These are phyloP conservation scores for Calameuta pallipes DNA, from an alignment of 2,888 invertebrate genomes.

Conservation along the genomic window DNA sequence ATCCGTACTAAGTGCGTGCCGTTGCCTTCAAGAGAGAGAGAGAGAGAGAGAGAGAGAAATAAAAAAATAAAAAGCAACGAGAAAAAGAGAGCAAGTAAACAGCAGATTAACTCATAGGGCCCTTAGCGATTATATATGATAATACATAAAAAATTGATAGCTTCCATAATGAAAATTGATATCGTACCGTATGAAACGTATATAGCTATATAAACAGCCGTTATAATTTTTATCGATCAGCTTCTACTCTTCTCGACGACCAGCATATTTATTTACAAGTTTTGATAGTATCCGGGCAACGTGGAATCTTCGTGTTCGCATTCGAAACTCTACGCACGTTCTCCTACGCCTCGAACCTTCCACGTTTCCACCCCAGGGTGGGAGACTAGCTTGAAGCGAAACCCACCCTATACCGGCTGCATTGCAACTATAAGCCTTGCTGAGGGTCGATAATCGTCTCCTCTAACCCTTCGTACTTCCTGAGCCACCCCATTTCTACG, in stretches of 20 bases:
- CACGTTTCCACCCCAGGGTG: background rate
- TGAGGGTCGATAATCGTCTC: conserved; percentile 41
- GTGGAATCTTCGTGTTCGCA: background rate
- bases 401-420: conserved; percentile 34
- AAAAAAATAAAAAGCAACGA: background rate
- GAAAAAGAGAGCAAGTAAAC: background rate
- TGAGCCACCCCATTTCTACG: conserved; percentile 4
- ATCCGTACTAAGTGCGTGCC: background rate
- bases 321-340: background rate
- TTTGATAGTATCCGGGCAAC: conserved; percentile 20
- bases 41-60: background rate
- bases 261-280: conserved; percentile 17
- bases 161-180: background rate
- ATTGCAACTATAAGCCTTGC: conserved; percentile 34
- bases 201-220: background rate
- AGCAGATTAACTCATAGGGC: background rate
- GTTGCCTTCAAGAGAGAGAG: background rate
- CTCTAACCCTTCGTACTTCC: conserved; percentile 1
- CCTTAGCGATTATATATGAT: background rate
- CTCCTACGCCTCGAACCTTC: background rate
- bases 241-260: background rate
- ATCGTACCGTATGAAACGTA: background rate
- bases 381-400: background rate
- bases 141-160: background rate
- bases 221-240: background rate